Base-by-base conservation (phyloP, 1,140 invertebrate species). In the Cydia pomonella region DNA sequence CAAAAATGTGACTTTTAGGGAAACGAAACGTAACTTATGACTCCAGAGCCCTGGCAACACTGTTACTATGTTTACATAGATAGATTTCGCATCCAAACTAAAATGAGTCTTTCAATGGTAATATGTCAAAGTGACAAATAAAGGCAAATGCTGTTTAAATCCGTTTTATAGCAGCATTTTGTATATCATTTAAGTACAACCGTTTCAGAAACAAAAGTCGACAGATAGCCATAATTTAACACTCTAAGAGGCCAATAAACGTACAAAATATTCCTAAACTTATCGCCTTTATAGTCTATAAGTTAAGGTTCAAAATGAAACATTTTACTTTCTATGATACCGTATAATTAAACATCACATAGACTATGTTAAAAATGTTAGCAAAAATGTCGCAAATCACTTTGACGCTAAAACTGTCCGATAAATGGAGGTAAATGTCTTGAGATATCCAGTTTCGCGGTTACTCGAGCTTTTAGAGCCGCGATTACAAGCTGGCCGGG, bases 401-500 rank as follows among this genome's bases (percentile, higher is more conserved):
- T 69, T 33, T 33, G 64, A 69, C 64, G 64, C n/a, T 69, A 69
- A 69, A 64, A 69, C 27, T 33, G 64, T 69, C 64, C 29, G 27
- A n/a, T 33, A 33, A 69, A 38, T 33, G 64, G 64, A 69, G 27
- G 29, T 66, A 29, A 66, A 66, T 33, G 63, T 66, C 33, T 69
- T 69, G 53, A n/a, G 64, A 18, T 69, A 69, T 69, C 64, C 64
- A 69, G 64, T 69, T 69, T 69, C 64, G 64, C 64, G 27, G 64
- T 18, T 69, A 69, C 64, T 69, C 29, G 64, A 38, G 25, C 27
- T 33, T 33, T 33, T 69, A 69, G 64, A 69, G 29, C 29, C 27
- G 27, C 29, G 64, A 33, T 33, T 69, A 69, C 64, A 69, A 41
- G 64, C 29, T 7, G 7, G 33, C 33, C 27, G 27, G 29, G 44